Base-by-base conservation (phyloP, 2,888 invertebrate genomes). In the Phania funesta region DNA sequence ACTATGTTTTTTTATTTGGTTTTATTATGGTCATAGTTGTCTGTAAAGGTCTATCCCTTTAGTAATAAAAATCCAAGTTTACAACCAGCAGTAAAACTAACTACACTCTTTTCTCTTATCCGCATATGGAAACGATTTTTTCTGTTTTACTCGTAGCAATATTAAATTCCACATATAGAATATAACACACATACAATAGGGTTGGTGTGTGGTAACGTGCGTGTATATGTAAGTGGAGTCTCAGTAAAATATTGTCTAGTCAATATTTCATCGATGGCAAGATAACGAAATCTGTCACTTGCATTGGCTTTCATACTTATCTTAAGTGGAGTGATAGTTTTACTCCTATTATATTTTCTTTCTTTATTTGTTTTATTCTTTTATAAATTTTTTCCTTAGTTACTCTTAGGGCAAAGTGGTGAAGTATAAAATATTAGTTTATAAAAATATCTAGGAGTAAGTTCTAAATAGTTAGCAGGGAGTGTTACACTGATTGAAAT, bases 251-350 rank as follows among this genome's bases (percentile, higher is more conserved):
- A 68, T 65, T 70, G 20, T 64, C 48, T 64, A 77, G 62, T 58
- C 78, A 64, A 78, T 75, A 70, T 75, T 78, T 70, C 52, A 65
- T 81, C 70, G 78, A 78, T 78, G 56, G 50, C 29, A 68, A 80
- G 83, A 80, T 83, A 83, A 29, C 38, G 77, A 77, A 83, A 83
- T 83, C 83, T 83, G 83, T 83, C 83, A 83, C 83, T 83, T 80
- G 76, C 76, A 80, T 83, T 80, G 70, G 75, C 62, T 79, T 79
- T 65, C 74, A 64, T 78, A 58, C 70, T 82, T 83, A 83, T 83
- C 75, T 79, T 68, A 68, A 80, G 80, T 73, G 71, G 48, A 29
- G 29, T 29, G 7, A 4, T 48, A 67, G 75, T 79, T 83, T 56
- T 22, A 50, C 58, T 60, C 22, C 52, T 76, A 41, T 58, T 76